Percentiles rank a stretch among this genome's conserved stretches.
Evolutionary conservation across 2,888 invertebrate genomes (phyloP).

Genomic region (Hartigia nigra): DNA sequence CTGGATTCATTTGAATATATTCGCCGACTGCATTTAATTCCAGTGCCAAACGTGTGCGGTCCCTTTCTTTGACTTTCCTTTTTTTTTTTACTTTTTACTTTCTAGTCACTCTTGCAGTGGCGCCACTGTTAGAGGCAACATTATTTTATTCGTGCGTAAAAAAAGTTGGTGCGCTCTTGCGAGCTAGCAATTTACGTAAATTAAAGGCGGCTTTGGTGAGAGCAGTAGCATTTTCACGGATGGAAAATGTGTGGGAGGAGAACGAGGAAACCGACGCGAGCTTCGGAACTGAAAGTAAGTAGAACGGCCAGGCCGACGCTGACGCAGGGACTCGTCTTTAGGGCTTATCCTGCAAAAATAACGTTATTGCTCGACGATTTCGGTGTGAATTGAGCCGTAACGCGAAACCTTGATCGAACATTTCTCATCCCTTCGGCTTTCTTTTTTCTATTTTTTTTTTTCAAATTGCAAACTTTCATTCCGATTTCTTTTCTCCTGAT

Average conservation of each 20-base stretch:
- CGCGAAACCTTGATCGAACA: background rate
- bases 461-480: too few species aligned
- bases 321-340: too few species aligned
- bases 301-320: too few species aligned
- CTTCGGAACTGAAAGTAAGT: too few species aligned
- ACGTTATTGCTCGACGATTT: background rate
- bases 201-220: conserved; percentile 53
- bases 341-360: background rate
- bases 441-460: too few species aligned
- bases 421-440: background rate
- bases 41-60: background rate
- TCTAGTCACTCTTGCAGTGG: conserved; percentile 1
- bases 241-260: too few species aligned
- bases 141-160: conserved; percentile 37
- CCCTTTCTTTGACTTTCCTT: conserved; percentile 9
- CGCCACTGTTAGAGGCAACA: conserved; percentile 43
- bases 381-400: background rate
- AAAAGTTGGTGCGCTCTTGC: conserved; percentile 24
- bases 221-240: conserved; percentile 9
- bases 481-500: too few species aligned
- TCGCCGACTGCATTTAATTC: background rate
- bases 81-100: conserved; percentile 16
- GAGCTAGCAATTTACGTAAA: conserved; percentile 53
- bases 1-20: background rate
- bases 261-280: too few species aligned